These are phyloP conservation scores for Acridotheres tristis DNA, from an alignment of 2,797 vertebrate species.

Conservation along the genomic window DNA sequence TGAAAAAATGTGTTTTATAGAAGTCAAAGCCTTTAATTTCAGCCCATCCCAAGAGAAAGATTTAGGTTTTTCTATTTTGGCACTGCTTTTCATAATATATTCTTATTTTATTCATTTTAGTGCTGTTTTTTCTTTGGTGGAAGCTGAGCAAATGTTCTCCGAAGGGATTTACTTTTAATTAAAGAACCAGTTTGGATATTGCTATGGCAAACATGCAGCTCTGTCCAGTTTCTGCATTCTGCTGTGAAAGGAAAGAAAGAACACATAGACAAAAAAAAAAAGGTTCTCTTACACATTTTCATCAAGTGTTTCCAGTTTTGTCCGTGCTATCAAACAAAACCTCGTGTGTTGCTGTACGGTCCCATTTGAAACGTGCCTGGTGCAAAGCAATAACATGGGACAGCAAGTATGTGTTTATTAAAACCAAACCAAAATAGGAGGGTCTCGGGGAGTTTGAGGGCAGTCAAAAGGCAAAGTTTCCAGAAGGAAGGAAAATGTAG, in stretches of 20 bases:
- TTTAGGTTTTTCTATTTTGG: neutral
- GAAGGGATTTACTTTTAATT: constrained; percentile 42
- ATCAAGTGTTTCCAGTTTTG: neutral
- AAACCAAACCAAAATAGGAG: neutral
- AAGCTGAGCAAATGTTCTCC: constrained; percentile 5
- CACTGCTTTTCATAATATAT: constrained; percentile 33
- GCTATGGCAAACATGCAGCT: constrained; percentile 3
- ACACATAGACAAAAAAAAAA: neutral
- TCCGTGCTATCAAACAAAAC: neutral
- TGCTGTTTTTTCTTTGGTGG: neutral
- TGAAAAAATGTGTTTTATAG: neutral
- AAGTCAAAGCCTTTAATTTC: neutral
- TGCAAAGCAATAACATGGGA: neutral
- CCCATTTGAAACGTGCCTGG: neutral
- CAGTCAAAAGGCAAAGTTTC: neutral
- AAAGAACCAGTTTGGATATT: constrained; percentile 37
- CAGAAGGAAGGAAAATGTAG: neutral
- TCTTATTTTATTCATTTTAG: neutral
- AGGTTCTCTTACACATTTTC: neutral
- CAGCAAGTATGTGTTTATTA: neutral
- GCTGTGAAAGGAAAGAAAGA: neutral
- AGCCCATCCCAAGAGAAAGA: neutral
- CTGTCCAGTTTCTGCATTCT: neutral
- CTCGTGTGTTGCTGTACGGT: neutral
- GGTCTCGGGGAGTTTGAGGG: neutral